These are phyloP conservation scores for Lysiphlebus fabarum DNA, from an alignment of 1,140 invertebrate genomes.

Conservation along the genomic window DNA sequence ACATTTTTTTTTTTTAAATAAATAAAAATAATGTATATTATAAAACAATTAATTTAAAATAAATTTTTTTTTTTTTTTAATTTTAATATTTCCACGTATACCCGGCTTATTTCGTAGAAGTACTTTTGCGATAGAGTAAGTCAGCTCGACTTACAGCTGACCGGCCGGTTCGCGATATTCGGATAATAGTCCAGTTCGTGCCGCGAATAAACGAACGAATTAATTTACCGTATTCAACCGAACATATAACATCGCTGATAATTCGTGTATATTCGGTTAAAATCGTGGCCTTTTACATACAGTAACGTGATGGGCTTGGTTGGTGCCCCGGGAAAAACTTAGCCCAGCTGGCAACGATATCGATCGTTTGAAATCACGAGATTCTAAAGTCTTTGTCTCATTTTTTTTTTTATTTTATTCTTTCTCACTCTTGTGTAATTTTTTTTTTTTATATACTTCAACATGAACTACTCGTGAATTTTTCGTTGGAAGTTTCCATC, in stretches of 20 bases:
- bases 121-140: conserved; percentile 27
- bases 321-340: not conserved
- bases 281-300: conserved; percentile 22
- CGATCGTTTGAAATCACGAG: too few species aligned
- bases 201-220: conserved; percentile 8
- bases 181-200: conserved; percentile 52
- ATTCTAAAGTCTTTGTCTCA: too few species aligned
- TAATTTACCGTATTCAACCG: conserved; percentile 13
- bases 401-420: too few species aligned
- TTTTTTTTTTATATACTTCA: too few species aligned
- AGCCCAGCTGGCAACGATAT: conserved; percentile 4
- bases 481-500: too few species aligned
- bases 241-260: conserved; percentile 1
- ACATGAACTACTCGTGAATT: too few species aligned
- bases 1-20: not conserved
- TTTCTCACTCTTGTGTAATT: too few species aligned
- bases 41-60: not conserved
- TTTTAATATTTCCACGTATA: conserved; percentile 6
- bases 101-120: conserved; percentile 17
- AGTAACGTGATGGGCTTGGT: not conserved
- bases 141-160: conserved; percentile 49
- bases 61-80: too few species aligned
- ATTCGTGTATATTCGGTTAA: conserved; percentile 8
- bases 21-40: not conserved
- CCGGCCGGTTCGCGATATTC: conserved; percentile 51